Percentiles rank a stretch among this genome's conserved stretches.
phyloP scores from a whole-genome alignment of 2,888 invertebrate genomes.

The Lottia gigantea region DNA sequence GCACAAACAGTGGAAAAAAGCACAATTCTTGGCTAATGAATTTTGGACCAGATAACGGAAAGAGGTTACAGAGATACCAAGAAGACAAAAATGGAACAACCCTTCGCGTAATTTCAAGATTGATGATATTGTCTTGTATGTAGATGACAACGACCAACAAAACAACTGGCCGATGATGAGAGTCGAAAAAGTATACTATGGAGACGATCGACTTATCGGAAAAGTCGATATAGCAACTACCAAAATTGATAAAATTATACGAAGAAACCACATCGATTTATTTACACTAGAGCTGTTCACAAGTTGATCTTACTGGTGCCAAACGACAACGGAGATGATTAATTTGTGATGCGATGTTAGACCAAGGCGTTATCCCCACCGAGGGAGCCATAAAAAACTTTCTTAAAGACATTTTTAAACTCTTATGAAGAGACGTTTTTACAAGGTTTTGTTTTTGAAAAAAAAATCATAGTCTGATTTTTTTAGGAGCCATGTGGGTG shows the following conservation, averaged over 20 bases:
- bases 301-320: background rate
- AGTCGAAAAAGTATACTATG: slow-evolving; percentile 17
- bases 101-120: slow-evolving; percentile 24
- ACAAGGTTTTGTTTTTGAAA: background rate
- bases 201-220: slow-evolving; percentile 29
- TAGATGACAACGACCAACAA: slow-evolving; percentile 29
- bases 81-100: slow-evolving; percentile 30
- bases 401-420: too few species aligned
- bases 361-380: too few species aligned
- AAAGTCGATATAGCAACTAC: slow-evolving; percentile 23
- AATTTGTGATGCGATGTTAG: background rate
- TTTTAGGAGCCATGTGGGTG: slow-evolving; percentile 5
- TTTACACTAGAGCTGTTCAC: background rate
- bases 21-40: slow-evolving; percentile 34
- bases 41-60: slow-evolving; percentile 40
- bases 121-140: slow-evolving; percentile 37
- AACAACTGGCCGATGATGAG: slow-evolving; percentile 32
- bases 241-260: background rate
- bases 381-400: background rate
- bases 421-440: background rate
- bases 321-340: background rate
- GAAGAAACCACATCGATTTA: background rate
- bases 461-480: background rate
- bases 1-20: slow-evolving; percentile 34
- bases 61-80: slow-evolving; percentile 24